Percentiles rank a stretch among this genome's conserved stretches.
phyloP scores from a whole-genome alignment of 2,797 vertebrate genomes.

The Mareca penelope region DNA sequence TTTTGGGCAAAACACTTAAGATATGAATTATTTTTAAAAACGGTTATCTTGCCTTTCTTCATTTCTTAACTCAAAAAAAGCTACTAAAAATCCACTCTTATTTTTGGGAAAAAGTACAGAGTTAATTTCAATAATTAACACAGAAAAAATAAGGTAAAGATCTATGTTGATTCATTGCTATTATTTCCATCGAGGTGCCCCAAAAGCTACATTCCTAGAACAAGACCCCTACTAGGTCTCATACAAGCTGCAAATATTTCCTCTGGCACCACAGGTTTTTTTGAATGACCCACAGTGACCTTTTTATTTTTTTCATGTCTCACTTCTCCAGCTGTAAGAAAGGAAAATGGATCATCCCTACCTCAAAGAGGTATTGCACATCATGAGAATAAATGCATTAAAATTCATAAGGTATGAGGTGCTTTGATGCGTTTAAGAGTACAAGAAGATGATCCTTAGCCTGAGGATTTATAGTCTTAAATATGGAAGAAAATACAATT shows the following conservation, averaged over 20 bases:
- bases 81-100: background rate
- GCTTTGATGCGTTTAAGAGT: background rate
- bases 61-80: background rate
- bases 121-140: background rate
- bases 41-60: background rate
- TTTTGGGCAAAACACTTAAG: background rate
- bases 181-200: background rate
- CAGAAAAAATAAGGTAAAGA: background rate
- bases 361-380: background rate
- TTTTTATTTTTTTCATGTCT: background rate
- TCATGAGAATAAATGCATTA: background rate
- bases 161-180: background rate
- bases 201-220: background rate
- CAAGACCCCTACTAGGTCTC: background rate
- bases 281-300: background rate
- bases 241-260: background rate
- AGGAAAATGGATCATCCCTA: background rate
- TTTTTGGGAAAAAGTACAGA: background rate
- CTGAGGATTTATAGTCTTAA: background rate
- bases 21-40: background rate
- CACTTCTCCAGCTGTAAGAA: background rate
- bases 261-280: background rate
- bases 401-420: background rate
- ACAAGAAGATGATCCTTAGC: background rate
- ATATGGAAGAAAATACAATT: background rate